Evolutionary conservation across 1,140 invertebrate genomes (phyloP).

Genomic region (Neodiprion lecontei): DNA sequence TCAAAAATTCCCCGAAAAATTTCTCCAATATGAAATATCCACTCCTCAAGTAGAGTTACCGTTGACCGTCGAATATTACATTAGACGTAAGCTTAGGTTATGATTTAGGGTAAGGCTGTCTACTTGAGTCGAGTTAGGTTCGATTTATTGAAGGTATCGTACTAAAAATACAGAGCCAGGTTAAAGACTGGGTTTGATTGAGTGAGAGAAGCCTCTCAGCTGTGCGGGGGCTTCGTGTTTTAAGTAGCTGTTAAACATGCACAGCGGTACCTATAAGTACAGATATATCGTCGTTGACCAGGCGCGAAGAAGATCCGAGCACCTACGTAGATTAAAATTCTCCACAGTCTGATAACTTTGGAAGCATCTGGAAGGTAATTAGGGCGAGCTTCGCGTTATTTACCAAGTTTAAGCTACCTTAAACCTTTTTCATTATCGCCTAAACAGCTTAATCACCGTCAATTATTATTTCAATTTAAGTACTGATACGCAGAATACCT

Average conservation of each 20-base stretch:
- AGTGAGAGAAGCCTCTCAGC: not conserved
- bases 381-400: not conserved
- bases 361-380: not conserved
- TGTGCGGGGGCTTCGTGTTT: constrained; percentile 3
- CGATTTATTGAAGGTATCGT: not conserved
- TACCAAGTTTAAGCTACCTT: not conserved
- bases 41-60: not conserved
- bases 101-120: not conserved
- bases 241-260: not conserved
- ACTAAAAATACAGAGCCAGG: not conserved
- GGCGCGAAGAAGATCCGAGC: too few species aligned
- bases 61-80: not conserved
- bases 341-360: too few species aligned
- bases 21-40: too few species aligned
- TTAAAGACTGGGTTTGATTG: not conserved
- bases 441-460: not conserved
- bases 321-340: too few species aligned
- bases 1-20: not conserved
- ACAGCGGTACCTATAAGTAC: not conserved
- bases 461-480: not conserved
- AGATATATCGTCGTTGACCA: too few species aligned
- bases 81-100: not conserved
- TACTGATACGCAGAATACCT: not conserved
- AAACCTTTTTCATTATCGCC: not conserved
- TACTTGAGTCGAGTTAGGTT: not conserved